These are phyloP conservation scores for Chymomyza fuscimana DNA, from an alignment of 2,888 invertebrate species.

Conservation along the genomic window DNA sequence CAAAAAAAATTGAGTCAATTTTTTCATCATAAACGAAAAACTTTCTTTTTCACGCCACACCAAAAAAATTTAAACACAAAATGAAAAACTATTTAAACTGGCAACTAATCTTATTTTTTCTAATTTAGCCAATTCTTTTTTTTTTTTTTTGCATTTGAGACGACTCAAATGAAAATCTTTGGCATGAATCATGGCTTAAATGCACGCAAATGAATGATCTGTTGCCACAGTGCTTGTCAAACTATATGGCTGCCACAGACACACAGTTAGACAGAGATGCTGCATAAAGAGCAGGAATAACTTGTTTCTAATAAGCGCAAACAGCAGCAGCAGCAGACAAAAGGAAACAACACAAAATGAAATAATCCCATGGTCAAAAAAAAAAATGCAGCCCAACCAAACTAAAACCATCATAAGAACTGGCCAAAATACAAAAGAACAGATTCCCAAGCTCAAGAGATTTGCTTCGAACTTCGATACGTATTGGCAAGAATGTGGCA, in stretches of 20 bases:
- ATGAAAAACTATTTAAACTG: not conserved
- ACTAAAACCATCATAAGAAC: slow-evolving; percentile 4
- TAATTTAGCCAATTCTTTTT: not conserved
- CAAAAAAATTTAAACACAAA: slow-evolving; percentile 12
- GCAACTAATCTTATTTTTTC: too few species aligned
- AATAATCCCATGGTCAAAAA: slow-evolving; percentile 73
- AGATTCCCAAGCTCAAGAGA: slow-evolving; percentile 74
- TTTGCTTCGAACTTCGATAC: slow-evolving; percentile 73
- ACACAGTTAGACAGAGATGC: slow-evolving; percentile 1
- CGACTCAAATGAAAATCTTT: not conserved
- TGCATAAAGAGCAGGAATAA: slow-evolving; percentile 60
- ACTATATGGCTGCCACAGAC: slow-evolving; percentile 33
- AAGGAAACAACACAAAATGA: slow-evolving; percentile 76
- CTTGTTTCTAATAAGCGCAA: slow-evolving; percentile 68
- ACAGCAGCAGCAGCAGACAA: slow-evolving; percentile 37
- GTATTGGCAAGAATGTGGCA: slow-evolving; percentile 69
- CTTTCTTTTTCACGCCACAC: slow-evolving; percentile 66
- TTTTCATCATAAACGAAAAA: slow-evolving; percentile 37
- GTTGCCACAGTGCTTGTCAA: slow-evolving; percentile 45
- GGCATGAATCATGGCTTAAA: slow-evolving; percentile 64
- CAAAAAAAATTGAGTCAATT: slow-evolving; percentile 46
- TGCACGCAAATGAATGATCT: slow-evolving; percentile 21
- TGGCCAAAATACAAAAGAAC: slow-evolving; percentile 49
- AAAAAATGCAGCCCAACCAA: slow-evolving; percentile 1
- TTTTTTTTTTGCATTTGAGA: not conserved